Evolutionary conservation across 2,113 vertebrate species (phyloP), one percentile per base, ranked within the genome.

Genomic region (Amia ocellicauda): DNA sequence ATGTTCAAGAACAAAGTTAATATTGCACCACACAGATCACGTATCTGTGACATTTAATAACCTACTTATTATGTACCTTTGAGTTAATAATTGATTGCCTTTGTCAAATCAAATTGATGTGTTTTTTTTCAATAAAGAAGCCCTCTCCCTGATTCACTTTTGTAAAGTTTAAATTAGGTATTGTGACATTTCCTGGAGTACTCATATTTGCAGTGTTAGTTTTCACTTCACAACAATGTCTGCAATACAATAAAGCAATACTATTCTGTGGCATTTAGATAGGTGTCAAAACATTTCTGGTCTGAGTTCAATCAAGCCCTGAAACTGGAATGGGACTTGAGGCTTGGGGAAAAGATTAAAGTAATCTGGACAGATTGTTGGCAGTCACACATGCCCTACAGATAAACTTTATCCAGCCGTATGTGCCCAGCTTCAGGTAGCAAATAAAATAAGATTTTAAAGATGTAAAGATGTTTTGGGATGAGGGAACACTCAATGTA

Each of bases 291-390:
- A 85, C 81, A 86, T 71, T 83, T 84, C 78, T 78, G 71, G 81
- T 69, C 77, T 50, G 57, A 86, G 82, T 87, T 83, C 78, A 82
- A 82, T 91, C 89, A 90, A 86, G 84, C 80, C 77, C 68, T 81
- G 71, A 78, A 70, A 71, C 72, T 36, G 23, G 75, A 90, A 91
- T 88, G 78, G 85, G 82, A 89, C 85, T 78, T 87, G 84, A 90
- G 84, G 74, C 66, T 80, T 23, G 82, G 78, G 74, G 85, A 81
- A 83, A 82, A 91, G 90, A 93, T 91, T 93, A 89, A 93, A 90
- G 85, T 74, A 85, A 78, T 85, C 83, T 80, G 80, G 85, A 90
- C 90, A 88, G 80, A 80, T 84, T 83, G 81, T 79, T 92, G 89
- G 86, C 90, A 93, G 87, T 80, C 80, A 83, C 79, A 86, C 83